phyloP scores from a whole-genome alignment of 2,888 invertebrate species.

The Strigamia maritima region DNA sequence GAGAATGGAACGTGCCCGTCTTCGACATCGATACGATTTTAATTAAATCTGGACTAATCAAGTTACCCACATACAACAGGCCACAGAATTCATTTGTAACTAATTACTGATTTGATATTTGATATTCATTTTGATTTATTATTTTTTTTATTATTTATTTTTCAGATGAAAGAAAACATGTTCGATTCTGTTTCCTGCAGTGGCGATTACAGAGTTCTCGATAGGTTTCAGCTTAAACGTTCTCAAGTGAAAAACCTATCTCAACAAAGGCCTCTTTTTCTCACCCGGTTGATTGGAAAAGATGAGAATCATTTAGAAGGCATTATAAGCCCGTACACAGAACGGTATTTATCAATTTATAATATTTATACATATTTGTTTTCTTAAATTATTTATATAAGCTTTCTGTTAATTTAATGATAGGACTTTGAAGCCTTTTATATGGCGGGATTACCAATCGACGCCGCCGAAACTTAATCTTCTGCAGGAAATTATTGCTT shows the following conservation, averaged over 20 bases:
- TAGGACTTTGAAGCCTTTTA: slow-evolving; percentile 75
- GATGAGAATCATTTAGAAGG: slow-evolving; percentile 50
- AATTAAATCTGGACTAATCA: slow-evolving; percentile 21
- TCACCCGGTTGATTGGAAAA: slow-evolving; percentile 50
- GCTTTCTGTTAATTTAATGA: slow-evolving; percentile 26
- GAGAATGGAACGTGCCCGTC: slow-evolving; percentile 58
- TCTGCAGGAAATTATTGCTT: slow-evolving; percentile 59
- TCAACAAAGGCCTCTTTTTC: slow-evolving; percentile 47
- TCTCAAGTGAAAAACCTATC: slow-evolving; percentile 17
- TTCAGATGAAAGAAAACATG: not conserved
- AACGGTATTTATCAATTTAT: slow-evolving; percentile 48
- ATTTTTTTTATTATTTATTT: not conserved
- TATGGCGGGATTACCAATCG: slow-evolving; percentile 66
- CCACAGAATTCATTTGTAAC: not conserved
- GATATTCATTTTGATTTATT: not conserved
- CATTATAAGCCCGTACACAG: slow-evolving; percentile 55
- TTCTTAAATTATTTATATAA: not conserved
- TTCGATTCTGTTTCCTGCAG: not conserved
- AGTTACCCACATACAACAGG: not conserved
- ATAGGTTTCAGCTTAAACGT: slow-evolving; percentile 47
- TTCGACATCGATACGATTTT: slow-evolving; percentile 59
- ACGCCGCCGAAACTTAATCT: slow-evolving; percentile 70
- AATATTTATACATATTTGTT: not conserved
- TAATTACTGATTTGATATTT: not conserved
- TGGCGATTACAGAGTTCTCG: slow-evolving; percentile 46